A percentile compares a stretch with the other conserved stretches of the same genome.
These are phyloP conservation scores for Acromyrmex heyeri DNA, from an alignment of 1,140 invertebrate species.

Conservation along the genomic window DNA sequence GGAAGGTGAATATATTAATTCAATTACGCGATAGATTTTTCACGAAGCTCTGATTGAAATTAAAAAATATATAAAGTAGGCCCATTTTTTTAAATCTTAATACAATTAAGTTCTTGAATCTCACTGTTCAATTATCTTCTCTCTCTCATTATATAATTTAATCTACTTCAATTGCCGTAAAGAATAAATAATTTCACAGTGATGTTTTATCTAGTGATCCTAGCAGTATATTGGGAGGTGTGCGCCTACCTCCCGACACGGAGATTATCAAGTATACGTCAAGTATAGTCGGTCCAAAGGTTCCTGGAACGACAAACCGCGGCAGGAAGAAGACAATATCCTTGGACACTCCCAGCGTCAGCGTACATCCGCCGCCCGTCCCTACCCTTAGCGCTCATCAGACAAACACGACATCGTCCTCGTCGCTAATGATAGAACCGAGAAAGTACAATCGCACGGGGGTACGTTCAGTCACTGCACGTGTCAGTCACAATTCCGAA, in stretches of 20 bases:
- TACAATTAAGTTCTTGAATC: not conserved
- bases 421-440: slow-evolving; percentile 81
- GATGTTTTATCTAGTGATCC: slow-evolving; percentile 88
- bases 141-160: not conserved
- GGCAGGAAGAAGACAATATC: slow-evolving; percentile 95
- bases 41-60: not conserved
- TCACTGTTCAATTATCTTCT: not conserved
- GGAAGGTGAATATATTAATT: slow-evolving; percentile 53
- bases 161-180: not conserved
- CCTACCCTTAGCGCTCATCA: slow-evolving; percentile 82
- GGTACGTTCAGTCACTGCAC: slow-evolving; percentile 69
- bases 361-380: slow-evolving; percentile 87
- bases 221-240: slow-evolving; percentile 92
- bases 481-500: not conserved
- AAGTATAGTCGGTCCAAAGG: slow-evolving; percentile 93
- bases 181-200: not conserved
- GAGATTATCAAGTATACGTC: slow-evolving; percentile 96
- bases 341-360: slow-evolving; percentile 92
- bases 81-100: not conserved
- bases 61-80: not conserved
- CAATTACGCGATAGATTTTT: not conserved
- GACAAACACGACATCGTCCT: slow-evolving; percentile 80
- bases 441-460: slow-evolving; percentile 83
- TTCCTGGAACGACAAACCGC: slow-evolving; percentile 93
- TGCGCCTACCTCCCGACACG: slow-evolving; percentile 94